Conservation (phyloP, 2,888 invertebrate genomes). For the Caenorhabditis zanzibari region DNA sequence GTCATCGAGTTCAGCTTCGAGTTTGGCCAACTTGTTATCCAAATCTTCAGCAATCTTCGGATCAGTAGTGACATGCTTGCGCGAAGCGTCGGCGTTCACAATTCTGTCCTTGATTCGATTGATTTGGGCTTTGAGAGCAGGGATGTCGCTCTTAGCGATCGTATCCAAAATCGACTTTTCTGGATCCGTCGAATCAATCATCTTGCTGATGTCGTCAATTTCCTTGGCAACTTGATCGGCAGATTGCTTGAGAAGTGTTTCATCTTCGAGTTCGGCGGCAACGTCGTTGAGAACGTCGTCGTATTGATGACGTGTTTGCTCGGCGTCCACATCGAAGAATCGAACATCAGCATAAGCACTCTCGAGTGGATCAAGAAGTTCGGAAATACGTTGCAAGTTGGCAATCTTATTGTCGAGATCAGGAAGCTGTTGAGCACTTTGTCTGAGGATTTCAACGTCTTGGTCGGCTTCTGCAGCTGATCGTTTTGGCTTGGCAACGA, state of each 20-base stretch:
- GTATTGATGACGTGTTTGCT: slow-evolving; percentile 74
- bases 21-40: slow-evolving; percentile 54
- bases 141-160: slow-evolving; percentile 56
- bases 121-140: slow-evolving; percentile 69
- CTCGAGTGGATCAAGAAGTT: slow-evolving; percentile 68
- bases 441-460: slow-evolving; percentile 36
- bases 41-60: slow-evolving; percentile 44
- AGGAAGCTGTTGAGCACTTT: slow-evolving; percentile 41
- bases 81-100: slow-evolving; percentile 57
- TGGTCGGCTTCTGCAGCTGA: slow-evolving; percentile 48
- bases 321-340: slow-evolving; percentile 78
- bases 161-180: slow-evolving; percentile 51
- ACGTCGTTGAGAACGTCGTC: slow-evolving; percentile 71
- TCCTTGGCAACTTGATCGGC: slow-evolving; percentile 69
- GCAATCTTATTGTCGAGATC: slow-evolving; percentile 62
- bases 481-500: slow-evolving; percentile 62
- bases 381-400: slow-evolving; percentile 73
- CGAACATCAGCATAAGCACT: slow-evolving; percentile 78
- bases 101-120: slow-evolving; percentile 61
- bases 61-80: slow-evolving; percentile 65
- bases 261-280: slow-evolving; percentile 67
- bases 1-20: slow-evolving; percentile 66
- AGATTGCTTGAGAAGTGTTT: slow-evolving; percentile 70
- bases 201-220: slow-evolving; percentile 54
- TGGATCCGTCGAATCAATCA: slow-evolving; percentile 54